These are phyloP conservation scores for Myanophis thanlyinensis DNA, from an alignment of 2,113 vertebrate species.

Conservation along the genomic window DNA sequence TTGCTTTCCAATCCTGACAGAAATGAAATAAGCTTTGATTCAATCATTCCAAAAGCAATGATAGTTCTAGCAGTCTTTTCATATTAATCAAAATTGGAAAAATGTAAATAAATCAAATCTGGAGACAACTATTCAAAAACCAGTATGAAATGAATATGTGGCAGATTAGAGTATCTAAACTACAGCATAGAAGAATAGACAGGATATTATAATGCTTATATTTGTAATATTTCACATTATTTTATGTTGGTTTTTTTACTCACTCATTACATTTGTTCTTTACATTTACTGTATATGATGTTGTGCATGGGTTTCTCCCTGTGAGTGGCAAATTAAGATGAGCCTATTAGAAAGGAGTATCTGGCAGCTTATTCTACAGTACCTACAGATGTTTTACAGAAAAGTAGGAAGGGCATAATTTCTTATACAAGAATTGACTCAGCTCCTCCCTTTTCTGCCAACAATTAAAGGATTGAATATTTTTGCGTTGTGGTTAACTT, in stretches of 20 bases:
- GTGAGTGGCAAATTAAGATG: not conserved
- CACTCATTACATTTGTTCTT: not conserved
- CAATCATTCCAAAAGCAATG: not conserved
- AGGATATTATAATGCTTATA: not conserved
- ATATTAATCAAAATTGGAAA: not conserved
- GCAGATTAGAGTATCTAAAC: not conserved
- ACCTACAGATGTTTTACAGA: not conserved
- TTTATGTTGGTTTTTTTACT: not conserved
- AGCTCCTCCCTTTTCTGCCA: not conserved
- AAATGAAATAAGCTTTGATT: not conserved
- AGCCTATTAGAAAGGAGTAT: accelerated
- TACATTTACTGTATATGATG: not conserved
- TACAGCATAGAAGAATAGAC: not conserved
- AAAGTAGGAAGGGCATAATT: not conserved
- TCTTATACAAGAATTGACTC: not conserved
- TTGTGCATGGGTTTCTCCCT: not conserved
- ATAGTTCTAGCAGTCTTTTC: not conserved
- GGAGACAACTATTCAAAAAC: not conserved
- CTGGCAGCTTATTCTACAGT: not conserved
- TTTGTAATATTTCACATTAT: not conserved
- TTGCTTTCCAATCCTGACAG: not conserved
- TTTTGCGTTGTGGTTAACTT: not conserved
- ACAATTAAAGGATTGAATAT: not conserved
- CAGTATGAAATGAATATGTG: not conserved
- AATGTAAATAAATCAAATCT: not conserved